Evolutionary conservation across 1,140 invertebrate genomes (phyloP).

Genomic region (Linepithema humile): DNA sequence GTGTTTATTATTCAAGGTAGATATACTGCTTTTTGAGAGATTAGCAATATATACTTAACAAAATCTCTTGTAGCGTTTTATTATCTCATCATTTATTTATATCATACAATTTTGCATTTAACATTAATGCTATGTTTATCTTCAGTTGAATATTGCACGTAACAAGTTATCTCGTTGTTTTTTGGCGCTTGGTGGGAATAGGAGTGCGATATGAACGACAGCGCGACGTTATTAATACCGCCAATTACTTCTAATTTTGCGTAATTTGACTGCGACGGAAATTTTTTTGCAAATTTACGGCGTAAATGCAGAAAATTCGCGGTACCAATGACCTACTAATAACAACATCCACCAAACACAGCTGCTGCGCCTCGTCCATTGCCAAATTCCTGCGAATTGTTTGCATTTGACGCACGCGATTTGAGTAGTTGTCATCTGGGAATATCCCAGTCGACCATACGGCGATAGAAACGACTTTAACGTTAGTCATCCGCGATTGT

Average conservation of each 20-base stretch:
- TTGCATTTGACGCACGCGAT: conserved; percentile 2
- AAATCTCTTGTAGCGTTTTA: too few relatives aligned
- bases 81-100: too few relatives aligned
- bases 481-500: not conserved
- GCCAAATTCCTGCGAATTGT: conserved; percentile 59
- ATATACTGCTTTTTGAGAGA: too few relatives aligned
- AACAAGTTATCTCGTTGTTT: not conserved
- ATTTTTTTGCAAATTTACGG: not conserved
- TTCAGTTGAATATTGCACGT: not conserved
- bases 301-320: not conserved
- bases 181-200: too few relatives aligned
- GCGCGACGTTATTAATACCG: not conserved
- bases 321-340: conserved; percentile 59
- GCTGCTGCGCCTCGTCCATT: not conserved
- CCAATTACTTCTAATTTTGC: not conserved
- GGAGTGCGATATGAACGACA: not conserved
- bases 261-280: not conserved
- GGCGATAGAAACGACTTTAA: not conserved
- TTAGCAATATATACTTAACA: too few relatives aligned
- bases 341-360: conserved; percentile 56
- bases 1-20: too few relatives aligned
- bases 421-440: not conserved
- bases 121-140: too few relatives aligned
- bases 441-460: not conserved
- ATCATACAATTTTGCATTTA: too few relatives aligned